Percentiles rank a stretch among this genome's conserved stretches.
phyloP scores from a whole-genome alignment of 2,797 vertebrate genomes.

The Channallabes apus region DNA sequence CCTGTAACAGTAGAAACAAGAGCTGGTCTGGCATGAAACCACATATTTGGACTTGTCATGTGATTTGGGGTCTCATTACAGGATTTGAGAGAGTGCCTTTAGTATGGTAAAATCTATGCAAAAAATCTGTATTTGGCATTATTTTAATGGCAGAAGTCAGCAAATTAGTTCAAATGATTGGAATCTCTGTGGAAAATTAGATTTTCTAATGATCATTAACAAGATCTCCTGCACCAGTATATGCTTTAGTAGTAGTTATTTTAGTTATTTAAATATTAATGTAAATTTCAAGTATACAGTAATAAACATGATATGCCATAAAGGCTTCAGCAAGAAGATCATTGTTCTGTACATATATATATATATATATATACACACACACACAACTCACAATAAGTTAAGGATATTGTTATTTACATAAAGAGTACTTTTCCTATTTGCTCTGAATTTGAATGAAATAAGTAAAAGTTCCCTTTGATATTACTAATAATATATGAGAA shows the following conservation, averaged over 20 bases:
- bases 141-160: slow-evolving; percentile 20
- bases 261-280: not conserved
- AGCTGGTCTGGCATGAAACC: slow-evolving; percentile 48
- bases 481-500: too few species aligned
- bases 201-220: slow-evolving; percentile 8
- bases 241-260: not conserved
- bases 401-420: too few species aligned
- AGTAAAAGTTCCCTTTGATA: too few species aligned
- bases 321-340: not conserved
- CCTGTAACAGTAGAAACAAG: slow-evolving; percentile 63
- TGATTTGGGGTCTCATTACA: slow-evolving; percentile 56
- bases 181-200: slow-evolving; percentile 2
- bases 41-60: slow-evolving; percentile 58
- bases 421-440: too few species aligned
- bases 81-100: slow-evolving; percentile 59
- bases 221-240: not conserved
- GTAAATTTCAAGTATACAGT: not conserved
- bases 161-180: slow-evolving; percentile 15
- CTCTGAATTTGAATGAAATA: too few species aligned
- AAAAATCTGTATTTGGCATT: not conserved
- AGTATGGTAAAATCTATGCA: slow-evolving; percentile 19
- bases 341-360: not conserved
- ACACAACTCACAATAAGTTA: too few species aligned
- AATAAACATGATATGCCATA: not conserved
- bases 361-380: too few species aligned